A percentile compares a stretch with the other conserved stretches of the same genome.
These are phyloP conservation scores for Apostichopus japonicus DNA, from an alignment of 35 echinoderm and acorn worm genomes.

Conservation along the genomic window DNA sequence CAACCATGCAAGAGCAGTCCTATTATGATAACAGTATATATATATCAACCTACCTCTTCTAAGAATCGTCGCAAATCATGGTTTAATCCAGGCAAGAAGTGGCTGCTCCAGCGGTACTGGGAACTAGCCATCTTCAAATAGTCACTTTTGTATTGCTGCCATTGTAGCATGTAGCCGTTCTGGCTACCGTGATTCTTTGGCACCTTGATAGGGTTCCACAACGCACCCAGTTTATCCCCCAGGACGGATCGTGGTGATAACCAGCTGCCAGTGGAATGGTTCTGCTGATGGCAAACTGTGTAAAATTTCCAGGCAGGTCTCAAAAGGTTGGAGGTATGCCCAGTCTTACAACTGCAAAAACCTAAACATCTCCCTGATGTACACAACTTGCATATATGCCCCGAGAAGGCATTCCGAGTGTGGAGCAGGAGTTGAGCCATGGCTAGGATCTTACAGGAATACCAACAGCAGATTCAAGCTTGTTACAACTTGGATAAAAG, in stretches of 20 bases:
- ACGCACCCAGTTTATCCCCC: conserved; percentile 18
- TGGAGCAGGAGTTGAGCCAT: conserved; percentile 39
- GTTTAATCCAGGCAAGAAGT: conserved; percentile 51
- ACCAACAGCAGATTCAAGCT: conserved; percentile 35
- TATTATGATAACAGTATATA: too few species aligned
- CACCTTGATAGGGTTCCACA: conserved; percentile 31
- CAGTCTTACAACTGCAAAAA: conserved; percentile 9
- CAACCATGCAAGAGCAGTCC: too few species aligned
- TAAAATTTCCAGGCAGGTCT: conserved; percentile 46
- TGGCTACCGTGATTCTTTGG: background rate
- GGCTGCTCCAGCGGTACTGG: conserved; percentile 39
- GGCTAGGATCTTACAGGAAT: background rate
- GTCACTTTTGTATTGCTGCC: conserved; percentile 59
- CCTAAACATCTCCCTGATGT: conserved; percentile 32
- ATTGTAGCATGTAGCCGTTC: conserved; percentile 56
- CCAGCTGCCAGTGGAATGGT: background rate
- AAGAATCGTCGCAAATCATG: conserved; percentile 50
- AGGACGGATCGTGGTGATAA: background rate
- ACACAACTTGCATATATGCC: conserved; percentile 39
- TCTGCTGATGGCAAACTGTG: conserved; percentile 10
- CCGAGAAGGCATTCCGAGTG: conserved; percentile 1
- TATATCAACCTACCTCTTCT: conserved; percentile 44
- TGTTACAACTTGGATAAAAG: background rate
- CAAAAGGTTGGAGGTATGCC: conserved; percentile 8
- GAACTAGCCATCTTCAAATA: conserved; percentile 56